These are phyloP conservation scores for Mesorhabditis belari DNA, from an alignment of 2,888 invertebrate species.

Conservation along the genomic window DNA sequence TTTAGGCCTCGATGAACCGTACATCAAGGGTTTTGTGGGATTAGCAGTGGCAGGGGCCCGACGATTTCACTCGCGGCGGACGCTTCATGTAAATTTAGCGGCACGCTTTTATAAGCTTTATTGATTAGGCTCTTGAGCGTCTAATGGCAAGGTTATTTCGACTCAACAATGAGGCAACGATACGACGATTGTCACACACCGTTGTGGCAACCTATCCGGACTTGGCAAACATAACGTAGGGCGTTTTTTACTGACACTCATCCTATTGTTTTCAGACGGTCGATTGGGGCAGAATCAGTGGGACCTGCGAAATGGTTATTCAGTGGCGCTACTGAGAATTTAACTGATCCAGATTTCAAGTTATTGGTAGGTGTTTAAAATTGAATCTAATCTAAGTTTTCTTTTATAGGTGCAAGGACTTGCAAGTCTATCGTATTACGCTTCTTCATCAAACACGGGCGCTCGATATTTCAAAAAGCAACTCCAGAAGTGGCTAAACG, in stretches of 20 bases:
- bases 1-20: background rate
- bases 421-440: constrained; percentile 14
- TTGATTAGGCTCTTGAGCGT: constrained; percentile 10
- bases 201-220: constrained; percentile 4
- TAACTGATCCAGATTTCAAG: constrained; percentile 1
- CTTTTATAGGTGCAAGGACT: constrained; percentile 10
- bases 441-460: constrained; percentile 9
- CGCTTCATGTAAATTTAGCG: background rate
- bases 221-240: constrained; percentile 7
- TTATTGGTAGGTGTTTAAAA: background rate
- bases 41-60: background rate
- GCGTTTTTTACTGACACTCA: background rate
- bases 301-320: constrained; percentile 6
- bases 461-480: constrained; percentile 6
- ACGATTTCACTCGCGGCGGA: background rate
- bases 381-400: background rate
- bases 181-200: constrained; percentile 11
- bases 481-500: constrained; percentile 3
- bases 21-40: background rate
- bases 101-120: background rate
- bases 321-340: background rate
- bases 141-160: constrained; percentile 1
- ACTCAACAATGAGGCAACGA: constrained; percentile 9
- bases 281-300: background rate
- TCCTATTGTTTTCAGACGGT: background rate